Evolutionary conservation across 1,140 invertebrate species (phyloP), one percentile per base, ranked within the genome.

Genomic region (Periplaneta americana): DNA sequence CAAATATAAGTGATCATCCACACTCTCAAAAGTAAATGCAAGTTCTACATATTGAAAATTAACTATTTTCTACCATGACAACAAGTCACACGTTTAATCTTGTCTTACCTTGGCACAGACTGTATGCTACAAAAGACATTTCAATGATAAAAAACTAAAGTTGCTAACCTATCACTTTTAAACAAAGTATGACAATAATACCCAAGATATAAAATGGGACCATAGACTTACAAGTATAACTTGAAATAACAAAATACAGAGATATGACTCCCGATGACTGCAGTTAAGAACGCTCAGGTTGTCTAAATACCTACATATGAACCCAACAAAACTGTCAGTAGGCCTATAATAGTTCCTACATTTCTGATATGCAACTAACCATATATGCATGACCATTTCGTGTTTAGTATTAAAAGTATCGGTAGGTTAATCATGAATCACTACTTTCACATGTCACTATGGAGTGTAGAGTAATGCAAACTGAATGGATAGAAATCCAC

Each of bases 81-180:
- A 77, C 18, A 34, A 37, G 17, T 32, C 35, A 77, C 18, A 34
- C 13, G n/a, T 77, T 77, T 32, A 77, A 76, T 39, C 57, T 36
- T 80, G 34, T 82, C 88, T 89, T 89, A 89, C 88, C 88, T 89
- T 89, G 88, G 85, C 88, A 89, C 84, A 89, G 87, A 89, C 88
- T 88, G 88, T 89, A 89, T 77, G 88, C 88, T 89, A 89, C 87
- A 89, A 89, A 89, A 88, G 84, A 89, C 74, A 82, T 35, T 33
- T 77, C n/a, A 77, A 78, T 37, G 5, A 81, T 39, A 48, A 77
- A 77, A 81, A 33, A 78, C 34, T 28, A 66, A 66, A 66, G 28
- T 28, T 66, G 48, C 48, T 66, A 66, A n/a, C 48, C 48, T 66
- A 66, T 66, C 5, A 66, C n/a, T n/a, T 28, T 66, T 28, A 66